Conservation (phyloP, 2,888 invertebrate genomes). For the Dichetophora obliterata region DNA sequence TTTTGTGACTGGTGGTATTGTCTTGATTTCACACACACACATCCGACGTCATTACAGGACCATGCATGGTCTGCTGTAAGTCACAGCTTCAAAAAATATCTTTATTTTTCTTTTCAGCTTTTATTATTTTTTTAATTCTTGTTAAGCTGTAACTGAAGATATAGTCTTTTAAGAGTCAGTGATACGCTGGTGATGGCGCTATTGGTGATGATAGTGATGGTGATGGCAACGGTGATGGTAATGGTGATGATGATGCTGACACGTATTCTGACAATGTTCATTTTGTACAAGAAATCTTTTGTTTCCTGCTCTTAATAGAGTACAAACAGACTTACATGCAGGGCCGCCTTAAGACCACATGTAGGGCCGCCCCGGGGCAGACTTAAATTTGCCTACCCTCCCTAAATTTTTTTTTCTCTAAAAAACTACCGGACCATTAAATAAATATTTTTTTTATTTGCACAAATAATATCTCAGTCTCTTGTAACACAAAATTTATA, state of each 20-base stretch:
- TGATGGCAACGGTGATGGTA: background rate
- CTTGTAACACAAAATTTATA: no score
- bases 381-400: no score
- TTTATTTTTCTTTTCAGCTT: background rate
- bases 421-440: no score
- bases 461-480: no score
- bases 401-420: no score
- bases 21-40: no score
- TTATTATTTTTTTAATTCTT: background rate
- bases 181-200: background rate
- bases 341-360: no score
- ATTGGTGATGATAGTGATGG: background rate
- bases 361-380: no score
- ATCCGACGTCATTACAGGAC: no score
- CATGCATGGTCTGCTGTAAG: background rate
- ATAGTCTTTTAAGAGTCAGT: background rate
- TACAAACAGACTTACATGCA: no score
- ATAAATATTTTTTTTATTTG: no score
- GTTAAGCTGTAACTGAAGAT: background rate
- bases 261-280: slow-evolving; percentile 15
- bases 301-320: background rate
- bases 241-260: background rate
- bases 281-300: background rate
- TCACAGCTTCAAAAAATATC: background rate
- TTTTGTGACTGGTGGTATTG: background rate